A percentile compares a stretch with the other conserved stretches of the same genome.
Evolutionary conservation across 2,888 invertebrate genomes (phyloP).

Genomic region (Drosophila nigricruria): DNA sequence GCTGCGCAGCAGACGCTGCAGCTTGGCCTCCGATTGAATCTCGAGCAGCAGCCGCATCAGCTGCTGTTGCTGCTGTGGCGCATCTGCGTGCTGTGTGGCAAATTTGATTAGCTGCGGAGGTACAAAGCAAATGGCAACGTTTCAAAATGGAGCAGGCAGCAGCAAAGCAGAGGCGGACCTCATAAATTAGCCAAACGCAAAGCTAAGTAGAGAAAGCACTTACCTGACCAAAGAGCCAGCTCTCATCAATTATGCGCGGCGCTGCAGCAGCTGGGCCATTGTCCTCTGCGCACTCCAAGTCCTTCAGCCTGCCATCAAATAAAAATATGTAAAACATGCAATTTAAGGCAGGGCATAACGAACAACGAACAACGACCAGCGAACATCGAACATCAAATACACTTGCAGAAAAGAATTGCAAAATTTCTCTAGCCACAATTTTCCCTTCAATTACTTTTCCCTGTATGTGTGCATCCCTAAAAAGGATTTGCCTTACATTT

Average conservation of each 20-base stretch:
- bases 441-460: neutral
- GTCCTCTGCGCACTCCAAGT: slow-evolving; percentile 62
- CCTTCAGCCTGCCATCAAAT: slow-evolving; percentile 64
- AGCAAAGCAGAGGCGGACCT: slow-evolving; percentile 3
- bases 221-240: slow-evolving; percentile 85
- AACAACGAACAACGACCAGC: neutral
- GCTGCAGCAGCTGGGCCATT: slow-evolving; percentile 55
- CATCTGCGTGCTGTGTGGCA: slow-evolving; percentile 76
- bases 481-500: slow-evolving; percentile 11
- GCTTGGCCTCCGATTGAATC: slow-evolving; percentile 84
- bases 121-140: slow-evolving; percentile 12
- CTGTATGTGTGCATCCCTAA: neutral
- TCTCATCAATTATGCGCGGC: slow-evolving; percentile 84
- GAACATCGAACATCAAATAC: slow-evolving; percentile 26
- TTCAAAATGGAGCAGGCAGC: neutral
- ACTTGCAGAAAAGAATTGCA: slow-evolving; percentile 12
- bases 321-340: slow-evolving; percentile 53
- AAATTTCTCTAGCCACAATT: neutral
- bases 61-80: slow-evolving; percentile 79
- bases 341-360: neutral
- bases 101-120: slow-evolving; percentile 83
- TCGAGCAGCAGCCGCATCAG: slow-evolving; percentile 82
- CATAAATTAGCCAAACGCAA: slow-evolving; percentile 54
- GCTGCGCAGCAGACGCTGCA: slow-evolving; percentile 85
- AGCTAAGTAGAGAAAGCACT: slow-evolving; percentile 56